Conservation (phyloP, 2,797 vertebrate species). For the Mergus octosetaceus region DNA sequence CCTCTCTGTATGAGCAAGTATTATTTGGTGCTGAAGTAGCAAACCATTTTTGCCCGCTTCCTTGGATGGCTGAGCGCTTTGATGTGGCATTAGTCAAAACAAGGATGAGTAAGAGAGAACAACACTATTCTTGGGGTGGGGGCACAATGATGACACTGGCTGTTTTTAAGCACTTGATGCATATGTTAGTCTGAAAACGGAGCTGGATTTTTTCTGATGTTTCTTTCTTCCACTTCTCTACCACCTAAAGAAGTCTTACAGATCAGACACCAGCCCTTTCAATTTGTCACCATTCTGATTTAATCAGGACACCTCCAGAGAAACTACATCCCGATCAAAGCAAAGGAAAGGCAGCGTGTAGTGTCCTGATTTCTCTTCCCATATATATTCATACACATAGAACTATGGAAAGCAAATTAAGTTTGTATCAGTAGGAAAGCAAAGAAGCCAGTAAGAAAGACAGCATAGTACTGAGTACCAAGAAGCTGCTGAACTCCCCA, state of each 20-base stretch:
- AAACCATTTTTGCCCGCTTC: not conserved
- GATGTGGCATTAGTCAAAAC: not conserved
- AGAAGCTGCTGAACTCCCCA: not conserved
- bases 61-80: not conserved
- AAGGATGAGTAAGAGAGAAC: not conserved
- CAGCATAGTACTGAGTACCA: not conserved
- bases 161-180: not conserved
- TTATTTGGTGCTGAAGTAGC: not conserved
- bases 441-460: not conserved
- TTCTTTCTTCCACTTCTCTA: not conserved
- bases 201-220: not conserved
- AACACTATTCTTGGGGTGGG: not conserved
- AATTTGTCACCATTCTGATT: slow-evolving; percentile 21
- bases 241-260: slow-evolving; percentile 1
- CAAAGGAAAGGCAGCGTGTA: not conserved
- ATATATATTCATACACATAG: not conserved
- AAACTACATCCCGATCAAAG: slow-evolving; percentile 51
- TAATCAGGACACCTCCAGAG: slow-evolving; percentile 51
- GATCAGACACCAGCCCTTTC: slow-evolving; percentile 8
- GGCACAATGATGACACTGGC: not conserved
- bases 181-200: not conserved
- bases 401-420: not conserved
- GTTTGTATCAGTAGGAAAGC: not conserved
- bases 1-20: not conserved
- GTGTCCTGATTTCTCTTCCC: not conserved